Conservation (phyloP, 2,113 vertebrate species). For the Furnarius figulus region DNA sequence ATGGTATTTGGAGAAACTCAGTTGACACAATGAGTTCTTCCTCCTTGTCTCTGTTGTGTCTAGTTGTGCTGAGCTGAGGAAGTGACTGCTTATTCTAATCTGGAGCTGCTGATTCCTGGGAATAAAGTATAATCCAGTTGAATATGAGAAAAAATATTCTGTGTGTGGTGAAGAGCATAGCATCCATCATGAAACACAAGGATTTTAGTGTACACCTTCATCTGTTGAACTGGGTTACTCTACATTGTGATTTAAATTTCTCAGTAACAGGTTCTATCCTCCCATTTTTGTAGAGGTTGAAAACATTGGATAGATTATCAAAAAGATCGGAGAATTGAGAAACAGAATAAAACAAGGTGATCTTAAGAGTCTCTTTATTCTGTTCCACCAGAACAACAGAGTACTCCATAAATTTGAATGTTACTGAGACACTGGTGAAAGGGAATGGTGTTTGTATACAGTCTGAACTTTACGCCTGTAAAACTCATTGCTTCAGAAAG, state of each 20-base stretch:
- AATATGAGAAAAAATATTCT: not conserved
- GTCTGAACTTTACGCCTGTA: not conserved
- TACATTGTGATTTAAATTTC: not conserved
- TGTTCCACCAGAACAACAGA: not conserved
- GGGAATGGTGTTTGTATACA: not conserved
- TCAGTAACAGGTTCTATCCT: not conserved
- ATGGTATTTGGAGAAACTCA: not conserved
- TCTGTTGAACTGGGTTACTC: not conserved
- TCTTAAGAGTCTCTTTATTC: not conserved
- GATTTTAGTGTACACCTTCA: not conserved
- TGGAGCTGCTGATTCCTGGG: not conserved
- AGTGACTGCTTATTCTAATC: not conserved
- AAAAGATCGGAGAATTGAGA: not conserved
- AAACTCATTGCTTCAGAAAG: not conserved
- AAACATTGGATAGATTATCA: not conserved
- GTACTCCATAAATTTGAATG: not conserved
- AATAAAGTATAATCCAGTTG: not conserved
- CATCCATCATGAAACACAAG: not conserved
- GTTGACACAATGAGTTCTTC: not conserved
- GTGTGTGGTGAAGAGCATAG: not conserved
- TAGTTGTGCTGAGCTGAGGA: not conserved
- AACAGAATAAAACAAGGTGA: not conserved
- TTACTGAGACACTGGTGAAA: not conserved
- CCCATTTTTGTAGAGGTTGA: not conserved
- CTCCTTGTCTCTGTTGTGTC: not conserved